These are phyloP conservation scores for Ibycter americanus DNA, from an alignment of 2,797 vertebrate genomes.

Conservation along the genomic window DNA sequence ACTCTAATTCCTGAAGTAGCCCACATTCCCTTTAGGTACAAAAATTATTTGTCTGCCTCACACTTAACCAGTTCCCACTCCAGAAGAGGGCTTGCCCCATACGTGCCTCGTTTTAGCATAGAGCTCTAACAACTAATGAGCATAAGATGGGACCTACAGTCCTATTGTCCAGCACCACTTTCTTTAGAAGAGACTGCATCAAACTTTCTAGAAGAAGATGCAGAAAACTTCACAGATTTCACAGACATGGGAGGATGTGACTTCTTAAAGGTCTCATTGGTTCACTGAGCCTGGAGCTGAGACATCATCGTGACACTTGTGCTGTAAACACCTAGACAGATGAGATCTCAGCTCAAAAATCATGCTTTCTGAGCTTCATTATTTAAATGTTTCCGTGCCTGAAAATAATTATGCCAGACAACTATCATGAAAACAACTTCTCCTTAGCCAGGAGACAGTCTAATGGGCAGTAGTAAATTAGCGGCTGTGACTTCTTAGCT, in stretches of 20 bases:
- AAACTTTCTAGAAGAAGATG: not conserved
- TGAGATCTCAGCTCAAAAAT: not conserved
- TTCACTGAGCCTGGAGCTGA: not conserved
- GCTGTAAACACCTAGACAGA: not conserved
- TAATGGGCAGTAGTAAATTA: not conserved
- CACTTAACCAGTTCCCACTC: not conserved
- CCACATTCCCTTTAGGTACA: not conserved
- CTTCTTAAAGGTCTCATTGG: not conserved
- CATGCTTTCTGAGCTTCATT: not conserved
- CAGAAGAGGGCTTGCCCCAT: not conserved
- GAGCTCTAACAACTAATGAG: not conserved
- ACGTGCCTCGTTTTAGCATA: not conserved
- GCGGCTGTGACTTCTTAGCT: not conserved
- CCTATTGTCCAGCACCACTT: not conserved
- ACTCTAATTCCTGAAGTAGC: not conserved
- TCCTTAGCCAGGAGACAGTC: not conserved
- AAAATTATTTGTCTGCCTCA: not conserved
- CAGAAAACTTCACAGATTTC: not conserved
- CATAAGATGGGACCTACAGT: not conserved
- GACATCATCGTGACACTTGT: not conserved
- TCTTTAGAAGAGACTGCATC: not conserved
- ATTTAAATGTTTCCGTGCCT: slow-evolving; percentile 22
- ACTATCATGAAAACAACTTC: not conserved
- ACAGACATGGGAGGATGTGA: not conserved
- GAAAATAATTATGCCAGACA: slow-evolving; percentile 16